Evolutionary conservation across 2,797 vertebrate species (phyloP), one percentile per base, ranked within the genome.

Genomic region (Huso huso): DNA sequence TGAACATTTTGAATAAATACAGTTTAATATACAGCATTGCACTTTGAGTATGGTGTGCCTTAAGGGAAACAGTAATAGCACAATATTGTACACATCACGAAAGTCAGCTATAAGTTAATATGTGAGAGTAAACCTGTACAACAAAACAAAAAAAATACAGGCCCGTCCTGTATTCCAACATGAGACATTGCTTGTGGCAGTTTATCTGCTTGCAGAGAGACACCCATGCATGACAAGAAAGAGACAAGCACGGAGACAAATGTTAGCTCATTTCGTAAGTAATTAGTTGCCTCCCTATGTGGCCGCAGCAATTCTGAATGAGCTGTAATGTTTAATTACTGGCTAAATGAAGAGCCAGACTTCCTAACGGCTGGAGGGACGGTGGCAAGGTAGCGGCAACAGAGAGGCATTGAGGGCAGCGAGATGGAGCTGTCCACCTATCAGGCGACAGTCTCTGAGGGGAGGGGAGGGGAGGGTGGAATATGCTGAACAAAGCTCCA

Each of bases 301-400:
- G 6, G 64, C 6, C 12, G 55, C 52, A 6, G n/a, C 51, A 13
- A 61, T 51, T 66, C 49, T 8, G 57, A 90, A 89, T 85, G 89
- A 90, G 88, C 91, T 92, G 91, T 93, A 91, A 92, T 92, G 90
- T 93, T 93, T 94, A 92, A 94, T 94, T 93, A 94, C 87, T 90
- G 75, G 83, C 90, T 89, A 87, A 92, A 92, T 89, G 89, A 87
- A 87, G 89, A 90, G 84, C 86, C 88, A 87, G 86, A 87, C 87
- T 90, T 89, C 82, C 83, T 87, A 89, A 90, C 88, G 84, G 86
- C 84, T 82, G 82, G 66, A 66, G 83, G 88, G 86, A 90, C 89
- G 90, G 86, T 79, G 80, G 85, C 89, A 89, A 89, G 83, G 87
- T 86, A 89, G 83, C 78, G 76, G 79, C 77, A 80, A 77, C 83